Conservation (phyloP, 2,888 invertebrate genomes). For the Chironomus tentans region DNA sequence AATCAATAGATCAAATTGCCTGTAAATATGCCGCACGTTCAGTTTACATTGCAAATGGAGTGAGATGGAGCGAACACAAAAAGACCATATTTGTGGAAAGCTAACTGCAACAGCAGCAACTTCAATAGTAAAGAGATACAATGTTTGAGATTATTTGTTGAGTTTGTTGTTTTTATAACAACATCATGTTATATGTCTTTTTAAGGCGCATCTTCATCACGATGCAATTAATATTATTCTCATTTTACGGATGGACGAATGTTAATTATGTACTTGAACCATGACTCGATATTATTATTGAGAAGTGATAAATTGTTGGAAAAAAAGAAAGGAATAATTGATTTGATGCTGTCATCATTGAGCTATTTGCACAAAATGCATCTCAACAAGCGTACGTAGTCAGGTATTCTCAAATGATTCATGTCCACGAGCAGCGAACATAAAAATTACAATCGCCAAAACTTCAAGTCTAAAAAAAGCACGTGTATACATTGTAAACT, state of each 20-base stretch:
- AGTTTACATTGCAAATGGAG: not conserved
- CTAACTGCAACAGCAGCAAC: not conserved
- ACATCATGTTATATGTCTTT: not conserved
- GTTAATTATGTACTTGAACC: not conserved
- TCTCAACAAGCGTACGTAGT: not conserved
- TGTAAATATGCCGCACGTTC: not conserved
- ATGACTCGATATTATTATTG: not conserved
- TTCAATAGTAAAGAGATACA: not conserved
- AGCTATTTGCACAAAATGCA: not conserved
- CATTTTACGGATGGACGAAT: not conserved
- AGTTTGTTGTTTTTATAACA: not conserved
- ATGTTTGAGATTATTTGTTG: not conserved
- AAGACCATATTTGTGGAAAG: not conserved
- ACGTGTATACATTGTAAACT: too few relatives aligned
- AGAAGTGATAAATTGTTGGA: not conserved
- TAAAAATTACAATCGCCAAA: not conserved
- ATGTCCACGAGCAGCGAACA: not conserved
- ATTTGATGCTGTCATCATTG: not conserved
- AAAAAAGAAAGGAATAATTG: not conserved
- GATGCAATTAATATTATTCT: not conserved
- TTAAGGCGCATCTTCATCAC: not conserved
- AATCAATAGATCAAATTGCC: constrained; percentile 13
- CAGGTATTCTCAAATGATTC: too few relatives aligned
- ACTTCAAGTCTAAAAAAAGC: too few relatives aligned
- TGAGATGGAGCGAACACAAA: not conserved